Evolutionary conservation across 2,113 vertebrate species (phyloP).

Genomic region (Oceanodroma tethys): DNA sequence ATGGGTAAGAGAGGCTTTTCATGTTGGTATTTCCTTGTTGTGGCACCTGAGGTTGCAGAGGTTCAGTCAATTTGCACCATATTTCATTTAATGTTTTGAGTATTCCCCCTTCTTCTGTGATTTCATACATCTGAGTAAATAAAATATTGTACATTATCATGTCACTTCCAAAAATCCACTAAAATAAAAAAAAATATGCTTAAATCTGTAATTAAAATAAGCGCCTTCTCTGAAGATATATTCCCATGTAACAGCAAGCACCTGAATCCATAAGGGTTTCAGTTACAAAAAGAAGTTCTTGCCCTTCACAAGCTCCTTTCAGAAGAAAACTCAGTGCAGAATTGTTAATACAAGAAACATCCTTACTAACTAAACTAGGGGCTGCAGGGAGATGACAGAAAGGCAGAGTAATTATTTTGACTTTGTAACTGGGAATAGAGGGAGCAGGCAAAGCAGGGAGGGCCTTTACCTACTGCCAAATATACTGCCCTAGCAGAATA

Average conservation of each 20-base stretch:
- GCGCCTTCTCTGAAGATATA: not conserved
- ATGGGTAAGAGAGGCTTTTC: constrained; percentile 88
- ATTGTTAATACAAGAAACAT: not conserved
- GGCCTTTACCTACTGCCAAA: not conserved
- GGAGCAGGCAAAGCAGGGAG: not conserved
- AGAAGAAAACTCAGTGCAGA: not conserved
- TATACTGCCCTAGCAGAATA: not conserved
- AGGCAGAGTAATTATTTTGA: not conserved
- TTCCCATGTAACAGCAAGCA: not conserved
- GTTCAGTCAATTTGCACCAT: constrained; percentile 78
- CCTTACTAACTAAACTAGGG: not conserved
- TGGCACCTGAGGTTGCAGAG: constrained; percentile 86
- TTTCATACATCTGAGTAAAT: constrained; percentile 82
- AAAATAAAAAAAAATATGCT: not conserved
- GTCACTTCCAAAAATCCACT: not conserved
- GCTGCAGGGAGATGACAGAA: not conserved
- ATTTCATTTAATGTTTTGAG: constrained; percentile 76
- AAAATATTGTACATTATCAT: not conserved
- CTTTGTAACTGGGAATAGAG: not conserved
- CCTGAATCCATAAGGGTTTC: not conserved
- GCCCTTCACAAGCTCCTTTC: not conserved
- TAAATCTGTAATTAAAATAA: not conserved
- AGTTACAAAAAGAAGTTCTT: not conserved
- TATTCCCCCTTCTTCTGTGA: constrained; percentile 82
- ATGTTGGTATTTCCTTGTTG: constrained; percentile 75